A percentile compares a stretch with the other conserved stretches of the same genome.
phyloP scores from a whole-genome alignment of 2,888 invertebrate genomes.

The Elmis aenea region DNA sequence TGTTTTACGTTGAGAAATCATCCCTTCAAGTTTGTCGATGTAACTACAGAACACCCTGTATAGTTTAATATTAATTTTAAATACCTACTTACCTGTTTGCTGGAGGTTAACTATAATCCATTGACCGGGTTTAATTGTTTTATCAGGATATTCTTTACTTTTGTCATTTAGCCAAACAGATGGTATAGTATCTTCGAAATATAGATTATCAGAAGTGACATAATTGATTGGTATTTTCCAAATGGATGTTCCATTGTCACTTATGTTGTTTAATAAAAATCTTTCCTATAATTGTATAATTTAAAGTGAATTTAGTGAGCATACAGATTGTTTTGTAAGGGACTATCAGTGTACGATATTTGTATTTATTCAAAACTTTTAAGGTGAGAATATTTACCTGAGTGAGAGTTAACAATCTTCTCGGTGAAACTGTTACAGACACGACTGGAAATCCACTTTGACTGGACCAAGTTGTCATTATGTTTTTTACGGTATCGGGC shows the following conservation, averaged over 20 bases:
- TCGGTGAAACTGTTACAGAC: slow-evolving; percentile 21
- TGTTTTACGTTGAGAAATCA: too few species aligned
- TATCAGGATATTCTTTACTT: slow-evolving; percentile 20
- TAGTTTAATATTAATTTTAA: too few species aligned
- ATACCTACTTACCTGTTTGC: slow-evolving; percentile 50
- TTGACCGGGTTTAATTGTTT: slow-evolving; percentile 30
- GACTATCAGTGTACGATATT: too few species aligned
- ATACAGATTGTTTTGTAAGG: too few species aligned
- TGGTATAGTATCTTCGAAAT: slow-evolving; percentile 49
- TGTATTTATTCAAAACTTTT: too few species aligned
- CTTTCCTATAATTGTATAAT: too few species aligned
- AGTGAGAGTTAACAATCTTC: too few species aligned
- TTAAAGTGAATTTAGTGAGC: too few species aligned
- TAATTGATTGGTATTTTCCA: slow-evolving; percentile 40
- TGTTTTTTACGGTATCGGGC: slow-evolving; percentile 13
- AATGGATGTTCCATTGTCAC: neutral
- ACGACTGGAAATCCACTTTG: slow-evolving; percentile 58
- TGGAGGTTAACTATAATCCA: slow-evolving; percentile 57
- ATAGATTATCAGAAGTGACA: slow-evolving; percentile 25
- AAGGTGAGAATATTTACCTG: too few species aligned
- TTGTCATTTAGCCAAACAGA: slow-evolving; percentile 47
- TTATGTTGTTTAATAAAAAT: neutral
- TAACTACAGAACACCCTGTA: too few species aligned
- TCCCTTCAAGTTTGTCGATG: too few species aligned
- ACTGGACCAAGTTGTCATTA: slow-evolving; percentile 59